Conservation (phyloP, 2,888 invertebrate genomes). For the Argyra leucocephala region DNA sequence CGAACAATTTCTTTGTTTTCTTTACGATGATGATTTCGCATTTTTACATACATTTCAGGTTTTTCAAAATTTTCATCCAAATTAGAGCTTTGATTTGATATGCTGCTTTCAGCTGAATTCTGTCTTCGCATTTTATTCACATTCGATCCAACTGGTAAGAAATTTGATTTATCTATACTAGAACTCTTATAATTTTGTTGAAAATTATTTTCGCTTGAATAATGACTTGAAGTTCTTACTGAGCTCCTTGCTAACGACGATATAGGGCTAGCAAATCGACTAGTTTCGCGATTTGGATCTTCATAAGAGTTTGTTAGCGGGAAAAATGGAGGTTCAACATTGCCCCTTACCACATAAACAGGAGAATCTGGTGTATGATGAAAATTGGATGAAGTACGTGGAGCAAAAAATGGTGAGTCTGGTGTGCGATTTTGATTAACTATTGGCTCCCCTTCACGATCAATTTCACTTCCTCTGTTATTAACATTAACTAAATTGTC, state of each 20-base stretch:
- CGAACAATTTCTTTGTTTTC: conserved; percentile 26
- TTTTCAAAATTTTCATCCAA: conserved; percentile 32
- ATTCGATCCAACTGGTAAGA: conserved; percentile 28
- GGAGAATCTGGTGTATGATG: conserved; percentile 28
- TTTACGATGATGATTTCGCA: conserved; percentile 19
- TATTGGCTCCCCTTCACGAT: conserved; percentile 22
- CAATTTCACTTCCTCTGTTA: conserved; percentile 5
- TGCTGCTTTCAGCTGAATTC: conserved; percentile 43
- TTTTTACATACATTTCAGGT: background rate
- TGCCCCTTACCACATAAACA: conserved; percentile 26
- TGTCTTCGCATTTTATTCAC: conserved; percentile 38
- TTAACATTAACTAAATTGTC: conserved; percentile 11
- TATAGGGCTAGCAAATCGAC: conserved; percentile 22
- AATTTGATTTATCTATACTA: conserved; percentile 30
- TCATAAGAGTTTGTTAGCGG: conserved; percentile 36
- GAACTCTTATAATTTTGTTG: conserved; percentile 42
- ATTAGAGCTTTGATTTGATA: conserved; percentile 42
- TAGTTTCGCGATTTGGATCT: conserved; percentile 26
- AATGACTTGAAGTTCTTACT: conserved; percentile 36
- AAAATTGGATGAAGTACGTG: conserved; percentile 25
- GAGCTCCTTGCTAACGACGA: conserved; percentile 41
- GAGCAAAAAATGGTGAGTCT: conserved; percentile 30
- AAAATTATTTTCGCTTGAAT: conserved; percentile 38
- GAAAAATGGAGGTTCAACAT: conserved; percentile 38
- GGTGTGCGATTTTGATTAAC: conserved; percentile 25